Base-by-base conservation (phyloP, 2,888 invertebrate species). In the Ophion obscuratus region DNA sequence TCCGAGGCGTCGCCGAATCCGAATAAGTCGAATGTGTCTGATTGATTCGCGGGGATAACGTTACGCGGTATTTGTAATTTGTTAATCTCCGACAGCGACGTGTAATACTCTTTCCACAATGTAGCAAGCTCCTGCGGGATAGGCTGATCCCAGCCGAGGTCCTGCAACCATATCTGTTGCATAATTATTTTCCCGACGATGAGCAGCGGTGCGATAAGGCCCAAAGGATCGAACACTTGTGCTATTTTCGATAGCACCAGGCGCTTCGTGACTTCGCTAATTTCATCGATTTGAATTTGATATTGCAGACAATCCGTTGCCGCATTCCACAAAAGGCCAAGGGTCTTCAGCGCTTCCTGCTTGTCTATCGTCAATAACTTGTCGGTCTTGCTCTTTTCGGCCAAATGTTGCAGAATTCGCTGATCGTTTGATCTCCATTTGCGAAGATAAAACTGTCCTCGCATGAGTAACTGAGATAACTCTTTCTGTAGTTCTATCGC, bases 151-250 rank as follows among this genome's bases (percentile, higher is more conserved):
- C 73, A 57, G n/a, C 78, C 77, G 44, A 81, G n/a, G 2, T 81
- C 71, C 11, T 27, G 40, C 17, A 27, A 14, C 80, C 74, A 79
- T 40, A 78, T 40, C 47, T 17, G 61, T 31, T 74, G 74, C 74
- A 81, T 71, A 2, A 74, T 57, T 47, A 77, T 81, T 53, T 84
- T 82, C 11, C 84, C 88, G 17, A 11, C 76, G 1, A 88, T 79
- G 0, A 87, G 20, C 1, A 88, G 59, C n/a, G 89, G 89, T 2
- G 86, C 76, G 0, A 88, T 24, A 0, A 87, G 27, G 0, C 88
- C 87, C 24, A 87, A 59, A 0, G 89, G 87, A 47, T 89, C 88
- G 57, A 84, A 89, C 0, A 88, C 77, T 59, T 83, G 84, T 11
- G 87, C 78, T 31, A 88, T 86, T 5, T 64, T 74, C 0, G 87